Conservation (phyloP, 2,888 invertebrate genomes). For the Calameuta filiformis region DNA sequence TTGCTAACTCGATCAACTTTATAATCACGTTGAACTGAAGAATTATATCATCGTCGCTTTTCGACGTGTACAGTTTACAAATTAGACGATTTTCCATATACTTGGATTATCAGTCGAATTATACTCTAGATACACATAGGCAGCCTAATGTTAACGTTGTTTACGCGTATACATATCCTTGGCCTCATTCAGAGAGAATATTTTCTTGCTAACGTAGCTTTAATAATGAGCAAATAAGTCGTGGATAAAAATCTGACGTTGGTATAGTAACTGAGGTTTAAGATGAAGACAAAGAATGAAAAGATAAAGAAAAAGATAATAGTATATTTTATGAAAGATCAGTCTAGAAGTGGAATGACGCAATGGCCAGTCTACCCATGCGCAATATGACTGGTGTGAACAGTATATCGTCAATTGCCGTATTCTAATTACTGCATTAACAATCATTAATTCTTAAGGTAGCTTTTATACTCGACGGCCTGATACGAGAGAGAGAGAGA, state of each 20-base stretch:
- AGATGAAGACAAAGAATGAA: neutral
- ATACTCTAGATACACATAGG: neutral
- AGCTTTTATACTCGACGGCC: slow-evolving; percentile 48
- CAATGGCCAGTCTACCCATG: neutral
- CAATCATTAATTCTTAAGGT: slow-evolving; percentile 59
- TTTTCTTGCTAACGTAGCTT: slow-evolving; percentile 6
- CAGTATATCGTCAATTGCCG: slow-evolving; percentile 50
- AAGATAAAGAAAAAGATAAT: neutral
- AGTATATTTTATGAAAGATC: neutral
- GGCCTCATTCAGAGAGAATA: slow-evolving; percentile 2
- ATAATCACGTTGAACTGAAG: neutral
- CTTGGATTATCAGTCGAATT: neutral
- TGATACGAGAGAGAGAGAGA: neutral
- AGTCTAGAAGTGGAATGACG: neutral
- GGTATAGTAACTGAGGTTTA: neutral
- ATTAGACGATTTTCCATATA: neutral
- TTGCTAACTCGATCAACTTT: neutral
- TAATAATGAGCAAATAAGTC: neutral
- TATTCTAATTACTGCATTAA: slow-evolving; percentile 45
- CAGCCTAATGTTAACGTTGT: neutral
- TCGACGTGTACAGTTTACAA: neutral
- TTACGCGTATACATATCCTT: slow-evolving; percentile 4
- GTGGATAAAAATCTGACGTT: neutral
- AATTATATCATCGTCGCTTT: neutral
- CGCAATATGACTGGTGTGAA: neutral